Conservation (phyloP, 1,140 invertebrate species). For the Camponotus vicinus region DNA sequence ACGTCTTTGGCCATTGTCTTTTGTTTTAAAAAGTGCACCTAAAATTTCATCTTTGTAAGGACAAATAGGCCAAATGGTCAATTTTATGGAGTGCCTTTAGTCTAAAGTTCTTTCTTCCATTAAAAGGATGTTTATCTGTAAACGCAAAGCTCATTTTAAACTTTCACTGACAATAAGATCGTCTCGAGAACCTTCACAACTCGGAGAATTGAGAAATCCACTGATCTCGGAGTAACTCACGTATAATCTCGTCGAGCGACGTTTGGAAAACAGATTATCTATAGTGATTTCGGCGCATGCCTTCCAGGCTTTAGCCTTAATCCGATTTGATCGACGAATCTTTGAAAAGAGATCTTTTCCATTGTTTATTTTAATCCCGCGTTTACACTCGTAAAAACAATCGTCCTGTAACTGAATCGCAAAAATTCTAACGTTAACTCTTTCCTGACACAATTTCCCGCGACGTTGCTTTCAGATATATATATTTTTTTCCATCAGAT, state of each 20-base stretch:
- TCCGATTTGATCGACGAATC: conserved; percentile 41
- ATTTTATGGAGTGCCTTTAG: conserved; percentile 4
- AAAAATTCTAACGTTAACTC: conserved; percentile 5
- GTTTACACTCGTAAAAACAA: conserved; percentile 32
- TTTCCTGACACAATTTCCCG: conserved; percentile 45
- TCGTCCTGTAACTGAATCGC: conserved; percentile 28
- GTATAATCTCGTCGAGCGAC: neutral
- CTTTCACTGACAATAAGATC: conserved; percentile 60
- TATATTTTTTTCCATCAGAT: conserved; percentile 31
- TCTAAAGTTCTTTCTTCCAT: neutral
- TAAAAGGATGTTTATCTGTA: conserved; percentile 34
- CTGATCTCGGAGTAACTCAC: conserved; percentile 34
- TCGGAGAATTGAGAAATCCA: conserved; percentile 35
- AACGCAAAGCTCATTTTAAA: conserved; percentile 68
- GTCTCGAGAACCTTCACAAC: conserved; percentile 29
- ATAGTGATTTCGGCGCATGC: neutral
- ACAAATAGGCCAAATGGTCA: conserved; percentile 58
- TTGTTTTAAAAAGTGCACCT: neutral
- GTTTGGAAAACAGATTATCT: conserved; percentile 65
- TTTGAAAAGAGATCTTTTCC: neutral
- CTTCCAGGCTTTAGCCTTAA: conserved; percentile 3
- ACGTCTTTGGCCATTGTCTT: neutral
- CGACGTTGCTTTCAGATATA: conserved; percentile 27
- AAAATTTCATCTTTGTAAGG: conserved; percentile 39
- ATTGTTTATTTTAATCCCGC: conserved; percentile 29